Conservation (phyloP, 2,888 invertebrate genomes). For the Nomada lathburiana region DNA sequence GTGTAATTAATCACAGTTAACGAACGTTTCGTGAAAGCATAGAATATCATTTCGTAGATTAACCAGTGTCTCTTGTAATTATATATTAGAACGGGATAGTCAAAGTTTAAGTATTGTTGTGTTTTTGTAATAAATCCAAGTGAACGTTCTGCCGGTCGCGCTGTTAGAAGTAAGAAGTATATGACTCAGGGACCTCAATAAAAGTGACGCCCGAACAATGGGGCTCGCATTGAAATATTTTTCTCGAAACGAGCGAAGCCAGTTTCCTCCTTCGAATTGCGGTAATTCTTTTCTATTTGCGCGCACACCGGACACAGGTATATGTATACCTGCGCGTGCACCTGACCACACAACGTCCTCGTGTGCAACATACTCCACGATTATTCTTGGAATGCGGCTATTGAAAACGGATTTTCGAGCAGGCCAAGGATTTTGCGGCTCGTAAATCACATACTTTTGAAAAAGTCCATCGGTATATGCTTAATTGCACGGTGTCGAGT, state of each 20-base stretch:
- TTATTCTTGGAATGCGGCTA: slow-evolving; percentile 8
- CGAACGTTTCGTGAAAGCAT: neutral
- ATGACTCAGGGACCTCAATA: slow-evolving; percentile 37
- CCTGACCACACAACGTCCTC: slow-evolving; percentile 47
- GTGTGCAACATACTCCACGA: slow-evolving; percentile 28
- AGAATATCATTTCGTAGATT: neutral
- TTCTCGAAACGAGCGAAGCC: slow-evolving; percentile 14
- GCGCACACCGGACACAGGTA: slow-evolving; percentile 46
- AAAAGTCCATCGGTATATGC: neutral
- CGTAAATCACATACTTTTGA: slow-evolving; percentile 36
- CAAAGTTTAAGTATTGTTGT: neutral
- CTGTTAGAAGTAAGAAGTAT: neutral
- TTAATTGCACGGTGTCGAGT: neutral
- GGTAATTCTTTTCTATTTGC: slow-evolving; percentile 26
- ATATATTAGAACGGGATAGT: neutral
- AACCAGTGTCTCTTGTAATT: neutral
- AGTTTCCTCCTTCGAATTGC: slow-evolving; percentile 25
- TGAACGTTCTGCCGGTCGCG: neutral
- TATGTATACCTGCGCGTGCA: slow-evolving; percentile 58
- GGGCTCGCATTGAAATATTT: slow-evolving; percentile 11
- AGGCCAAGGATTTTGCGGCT: neutral
- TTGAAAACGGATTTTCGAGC: slow-evolving; percentile 11
- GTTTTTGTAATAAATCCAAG: neutral
- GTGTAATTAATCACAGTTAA: neutral
- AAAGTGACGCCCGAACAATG: slow-evolving; percentile 38